A percentile compares a stretch with the other conserved stretches of the same genome.
Conservation (phyloP, 2,888 invertebrate species). For the Drosophila cognata region DNA sequence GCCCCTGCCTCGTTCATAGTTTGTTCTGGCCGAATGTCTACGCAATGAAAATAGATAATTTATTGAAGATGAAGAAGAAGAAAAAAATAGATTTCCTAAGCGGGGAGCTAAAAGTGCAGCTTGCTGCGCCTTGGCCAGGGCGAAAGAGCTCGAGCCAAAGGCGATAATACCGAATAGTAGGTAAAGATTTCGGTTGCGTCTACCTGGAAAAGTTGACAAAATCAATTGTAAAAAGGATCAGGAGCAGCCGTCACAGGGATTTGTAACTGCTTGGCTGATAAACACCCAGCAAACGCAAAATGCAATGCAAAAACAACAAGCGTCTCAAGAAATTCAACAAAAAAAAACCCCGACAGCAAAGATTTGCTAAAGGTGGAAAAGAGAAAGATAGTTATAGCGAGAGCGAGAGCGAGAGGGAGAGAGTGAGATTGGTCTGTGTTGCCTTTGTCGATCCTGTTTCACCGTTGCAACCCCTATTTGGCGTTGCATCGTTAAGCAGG, state of each 20-base stretch:
- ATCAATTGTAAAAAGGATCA: constrained; percentile 76
- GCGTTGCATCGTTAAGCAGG: constrained; percentile 64
- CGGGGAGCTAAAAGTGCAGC: constrained; percentile 46
- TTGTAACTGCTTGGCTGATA: constrained; percentile 55
- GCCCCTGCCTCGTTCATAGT: constrained; percentile 35
- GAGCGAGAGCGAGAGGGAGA: not conserved
- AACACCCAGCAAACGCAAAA: constrained; percentile 46
- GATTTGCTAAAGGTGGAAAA: not conserved
- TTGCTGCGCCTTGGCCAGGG: constrained; percentile 17
- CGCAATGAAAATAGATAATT: constrained; percentile 53
- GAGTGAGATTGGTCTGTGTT: not conserved
- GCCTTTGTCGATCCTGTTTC: constrained; percentile 54
- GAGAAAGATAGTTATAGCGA: not conserved
- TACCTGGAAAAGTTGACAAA: constrained; percentile 76
- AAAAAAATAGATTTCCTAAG: constrained; percentile 8
- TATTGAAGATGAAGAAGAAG: constrained; percentile 27
- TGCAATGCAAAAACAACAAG: constrained; percentile 68
- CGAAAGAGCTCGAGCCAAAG: constrained; percentile 58
- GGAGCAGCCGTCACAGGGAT: constrained; percentile 51
- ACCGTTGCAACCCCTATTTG: constrained; percentile 66
- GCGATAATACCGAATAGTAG: constrained; percentile 49
- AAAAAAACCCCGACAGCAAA: constrained; percentile 4
- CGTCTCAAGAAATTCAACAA: constrained; percentile 53
- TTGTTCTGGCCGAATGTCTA: not conserved
- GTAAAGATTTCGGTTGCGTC: constrained; percentile 57